These are phyloP conservation scores for Mustelus asterias DNA, from an alignment of 2,113 vertebrate species.

Conservation along the genomic window DNA sequence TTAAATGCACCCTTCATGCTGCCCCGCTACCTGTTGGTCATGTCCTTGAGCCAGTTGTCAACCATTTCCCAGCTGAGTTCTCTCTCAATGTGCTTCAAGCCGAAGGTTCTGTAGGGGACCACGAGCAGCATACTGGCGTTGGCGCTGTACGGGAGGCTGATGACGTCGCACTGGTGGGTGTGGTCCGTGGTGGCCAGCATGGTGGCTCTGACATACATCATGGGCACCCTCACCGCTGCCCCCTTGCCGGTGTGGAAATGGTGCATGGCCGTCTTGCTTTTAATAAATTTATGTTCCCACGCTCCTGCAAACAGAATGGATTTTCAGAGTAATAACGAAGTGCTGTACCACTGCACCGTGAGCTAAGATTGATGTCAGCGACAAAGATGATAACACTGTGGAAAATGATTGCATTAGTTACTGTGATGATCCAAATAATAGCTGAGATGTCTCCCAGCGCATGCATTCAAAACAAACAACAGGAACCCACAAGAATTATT, in stretches of 20 bases:
- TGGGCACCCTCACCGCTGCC: background rate
- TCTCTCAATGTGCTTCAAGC: constrained; percentile 24
- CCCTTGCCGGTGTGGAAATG: constrained; percentile 24
- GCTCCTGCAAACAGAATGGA: background rate
- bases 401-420: constrained; percentile 31
- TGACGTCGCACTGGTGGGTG: background rate
- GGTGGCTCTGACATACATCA: constrained; percentile 16
- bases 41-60: constrained; percentile 1
- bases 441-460: background rate
- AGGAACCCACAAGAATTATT: background rate
- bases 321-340: background rate
- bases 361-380: background rate
- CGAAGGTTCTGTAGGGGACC: background rate
- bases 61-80: constrained; percentile 22
- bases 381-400: background rate
- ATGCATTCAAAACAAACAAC: background rate
- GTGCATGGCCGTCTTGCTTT: constrained; percentile 18
- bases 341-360: background rate
- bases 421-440: constrained; percentile 9
- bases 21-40: constrained; percentile 27
- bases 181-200: background rate
- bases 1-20: background rate
- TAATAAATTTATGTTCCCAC: constrained; percentile 35
- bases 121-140: constrained; percentile 29
- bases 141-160: constrained; percentile 19